Conservation (phyloP, 2,888 invertebrate genomes). For the Liodrosophila aerea region DNA sequence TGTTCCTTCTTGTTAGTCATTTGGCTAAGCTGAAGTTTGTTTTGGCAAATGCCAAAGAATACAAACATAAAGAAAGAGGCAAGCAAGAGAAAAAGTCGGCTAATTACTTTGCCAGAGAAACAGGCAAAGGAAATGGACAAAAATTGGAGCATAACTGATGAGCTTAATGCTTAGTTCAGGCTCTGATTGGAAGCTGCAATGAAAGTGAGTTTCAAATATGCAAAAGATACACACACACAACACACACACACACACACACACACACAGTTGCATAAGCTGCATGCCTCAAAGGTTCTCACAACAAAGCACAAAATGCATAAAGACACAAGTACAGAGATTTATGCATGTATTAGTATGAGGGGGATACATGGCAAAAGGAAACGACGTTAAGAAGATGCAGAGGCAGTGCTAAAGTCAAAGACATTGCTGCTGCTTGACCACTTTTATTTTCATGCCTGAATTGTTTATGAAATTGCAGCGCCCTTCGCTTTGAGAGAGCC, state of each 20-base stretch:
- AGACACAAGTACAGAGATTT: constrained; percentile 6
- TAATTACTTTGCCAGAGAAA: constrained; percentile 33
- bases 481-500: constrained; percentile 22
- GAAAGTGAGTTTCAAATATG: constrained; percentile 32
- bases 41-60: constrained; percentile 40
- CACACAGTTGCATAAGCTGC: constrained; percentile 43
- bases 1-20: constrained; percentile 2
- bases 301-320: constrained; percentile 23
- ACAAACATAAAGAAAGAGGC: constrained; percentile 11
- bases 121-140: neutral
- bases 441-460: constrained; percentile 77
- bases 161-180: constrained; percentile 25
- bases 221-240: constrained; percentile 1
- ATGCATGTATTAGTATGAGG: constrained; percentile 8
- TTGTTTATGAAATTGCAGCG: constrained; percentile 63
- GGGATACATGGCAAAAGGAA: constrained; percentile 31
- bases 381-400: constrained; percentile 49
- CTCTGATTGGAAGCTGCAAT: constrained; percentile 25
- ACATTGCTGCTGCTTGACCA: constrained; percentile 55
- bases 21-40: constrained; percentile 25
- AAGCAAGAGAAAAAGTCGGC: constrained; percentile 31
- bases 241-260: too few species aligned
- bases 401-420: constrained; percentile 35
- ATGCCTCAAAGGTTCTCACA: constrained; percentile 42
- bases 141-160: constrained; percentile 54